Base-by-base conservation (phyloP, 2,113 vertebrate species). In the Paraplagusia blochii region DNA sequence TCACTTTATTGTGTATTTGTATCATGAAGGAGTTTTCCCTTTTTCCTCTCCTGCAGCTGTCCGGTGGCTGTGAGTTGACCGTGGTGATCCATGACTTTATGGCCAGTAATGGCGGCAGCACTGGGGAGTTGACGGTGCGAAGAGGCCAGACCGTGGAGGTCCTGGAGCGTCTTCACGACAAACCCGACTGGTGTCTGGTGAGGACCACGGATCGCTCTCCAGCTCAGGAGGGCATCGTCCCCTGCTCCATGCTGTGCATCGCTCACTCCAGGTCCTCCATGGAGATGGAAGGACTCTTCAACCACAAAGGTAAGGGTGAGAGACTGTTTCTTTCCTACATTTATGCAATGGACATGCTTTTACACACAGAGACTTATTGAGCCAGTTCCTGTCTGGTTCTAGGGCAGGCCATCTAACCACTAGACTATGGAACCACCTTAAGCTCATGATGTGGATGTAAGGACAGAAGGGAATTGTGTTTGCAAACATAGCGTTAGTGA, bases 211-310 rank as follows among this genome's bases (percentile, higher is more conserved):
- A 98, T 74, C 91, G 94, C 1, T 95, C 93, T 1, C 95, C 95
- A 0, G 94, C 95, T 0, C 93, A 93, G 0, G 95, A 98, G 80
- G 95, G 95, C 47, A 90, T 97, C 19, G 95, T 98, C 0, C 95
- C 95, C 75, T 96, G 94, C 4, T 89, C 93, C 44, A 94, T 94
- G 11, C 92, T 98, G 33, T 98, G 95, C 70, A 96, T 98, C 7
- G 95, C 95, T 39, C 95, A 98, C 82, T 97, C 95, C 0, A 86
- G 95, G 55, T 97, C 94, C 2, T 96, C 94, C 63, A 95, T 98
- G 93, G 95, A 98, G 73, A 97, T 98, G 95, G 95, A 98, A 68
- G 95, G 95, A 39, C 94, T 98, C 78, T 98, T 97, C 80, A 98
- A 98, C 86, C 94, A 98, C 87, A 96, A 96, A 95, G 95, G 95